Conservation (phyloP, 2,113 vertebrate species). For the Brevimyrus niger region DNA sequence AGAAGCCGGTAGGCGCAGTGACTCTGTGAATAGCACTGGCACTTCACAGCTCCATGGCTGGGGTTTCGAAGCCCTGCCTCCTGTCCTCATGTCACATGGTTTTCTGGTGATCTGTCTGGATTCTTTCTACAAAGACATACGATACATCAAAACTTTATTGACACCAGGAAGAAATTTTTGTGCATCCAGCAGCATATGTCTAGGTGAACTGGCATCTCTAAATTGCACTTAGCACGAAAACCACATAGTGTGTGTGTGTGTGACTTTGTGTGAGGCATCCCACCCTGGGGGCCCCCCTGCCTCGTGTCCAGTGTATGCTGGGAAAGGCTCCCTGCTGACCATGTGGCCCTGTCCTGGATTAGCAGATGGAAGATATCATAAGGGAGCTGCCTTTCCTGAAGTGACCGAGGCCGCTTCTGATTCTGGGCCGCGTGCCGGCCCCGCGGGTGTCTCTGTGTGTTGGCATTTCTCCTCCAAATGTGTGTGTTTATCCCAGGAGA, state of each 20-base stretch:
- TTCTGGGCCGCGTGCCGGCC: background rate
- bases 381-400: background rate
- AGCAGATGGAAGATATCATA: background rate
- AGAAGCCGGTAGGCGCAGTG: background rate
- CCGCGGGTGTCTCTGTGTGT: background rate
- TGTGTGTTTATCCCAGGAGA: background rate
- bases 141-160: background rate
- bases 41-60: background rate
- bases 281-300: background rate
- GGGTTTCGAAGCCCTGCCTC: background rate
- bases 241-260: background rate
- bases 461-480: background rate
- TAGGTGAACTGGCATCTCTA: background rate
- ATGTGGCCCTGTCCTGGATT: background rate
- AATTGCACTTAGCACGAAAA: background rate
- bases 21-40: background rate
- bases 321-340: background rate
- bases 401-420: background rate
- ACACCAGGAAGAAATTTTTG: background rate
- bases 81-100: background rate
- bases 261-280: background rate
- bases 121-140: background rate
- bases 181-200: background rate
- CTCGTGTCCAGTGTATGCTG: background rate
- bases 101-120: background rate